Evolutionary conservation across 2,888 invertebrate species (phyloP).

Genomic region (Lacanobia oleracea): DNA sequence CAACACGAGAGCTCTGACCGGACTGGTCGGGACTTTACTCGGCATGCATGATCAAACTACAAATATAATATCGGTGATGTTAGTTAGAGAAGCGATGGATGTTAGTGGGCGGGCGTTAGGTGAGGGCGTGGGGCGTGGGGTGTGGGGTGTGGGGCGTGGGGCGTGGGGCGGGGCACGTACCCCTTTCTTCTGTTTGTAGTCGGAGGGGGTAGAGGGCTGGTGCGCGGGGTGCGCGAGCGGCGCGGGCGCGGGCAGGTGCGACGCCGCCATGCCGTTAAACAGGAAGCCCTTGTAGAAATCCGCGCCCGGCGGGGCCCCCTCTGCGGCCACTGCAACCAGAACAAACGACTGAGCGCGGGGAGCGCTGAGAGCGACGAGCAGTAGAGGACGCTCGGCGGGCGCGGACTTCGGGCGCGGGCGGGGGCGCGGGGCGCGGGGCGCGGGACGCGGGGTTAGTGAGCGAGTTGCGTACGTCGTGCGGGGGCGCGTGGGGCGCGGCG

Average conservation of each 20-base stretch:
- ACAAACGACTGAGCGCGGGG: constrained; percentile 74
- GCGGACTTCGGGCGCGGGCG: constrained; percentile 76
- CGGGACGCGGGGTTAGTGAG: constrained; percentile 68
- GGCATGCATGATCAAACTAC: constrained; percentile 46
- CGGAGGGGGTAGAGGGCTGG: constrained; percentile 80
- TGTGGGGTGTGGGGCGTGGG: constrained; percentile 54
- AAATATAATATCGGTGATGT: constrained; percentile 53
- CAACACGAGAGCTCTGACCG: not conserved
- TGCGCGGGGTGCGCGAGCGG: constrained; percentile 76
- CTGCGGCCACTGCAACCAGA: constrained; percentile 95
- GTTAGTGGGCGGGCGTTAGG: constrained; percentile 54
- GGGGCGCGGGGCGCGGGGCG: constrained; percentile 41
- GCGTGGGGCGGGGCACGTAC: constrained; percentile 80
- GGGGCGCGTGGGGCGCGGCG: constrained; percentile 85
- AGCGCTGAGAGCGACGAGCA: constrained; percentile 57
- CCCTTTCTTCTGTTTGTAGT: constrained; percentile 90
- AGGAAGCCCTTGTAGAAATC: constrained; percentile 96
- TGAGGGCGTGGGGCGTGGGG: constrained; percentile 54
- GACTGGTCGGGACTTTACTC: constrained; percentile 6
- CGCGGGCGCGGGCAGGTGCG: constrained; percentile 77
- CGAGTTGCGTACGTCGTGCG: constrained; percentile 83
- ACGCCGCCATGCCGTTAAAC: constrained; percentile 92
- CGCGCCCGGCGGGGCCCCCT: constrained; percentile 95
- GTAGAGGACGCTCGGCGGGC: constrained; percentile 82
- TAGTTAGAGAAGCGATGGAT: constrained; percentile 72